These are phyloP conservation scores for Rhagoletis zephyria DNA, from an alignment of 1,140 invertebrate species.

Conservation along the genomic window DNA sequence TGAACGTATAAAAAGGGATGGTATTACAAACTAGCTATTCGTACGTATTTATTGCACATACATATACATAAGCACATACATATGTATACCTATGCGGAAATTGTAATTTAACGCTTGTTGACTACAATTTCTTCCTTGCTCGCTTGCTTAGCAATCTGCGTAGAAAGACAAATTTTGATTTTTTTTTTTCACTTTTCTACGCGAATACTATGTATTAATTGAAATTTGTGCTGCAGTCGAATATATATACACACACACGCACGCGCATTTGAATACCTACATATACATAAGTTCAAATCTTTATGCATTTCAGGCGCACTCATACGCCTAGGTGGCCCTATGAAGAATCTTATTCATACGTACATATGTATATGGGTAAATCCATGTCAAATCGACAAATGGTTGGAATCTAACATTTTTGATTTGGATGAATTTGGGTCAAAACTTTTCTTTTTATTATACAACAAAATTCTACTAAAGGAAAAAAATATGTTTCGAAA, in stretches of 20 bases:
- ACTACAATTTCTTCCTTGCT: background rate
- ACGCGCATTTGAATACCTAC: background rate
- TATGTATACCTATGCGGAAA: background rate
- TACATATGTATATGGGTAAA: too few species aligned
- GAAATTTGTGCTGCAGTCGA: conserved; percentile 8
- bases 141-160: background rate
- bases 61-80: background rate
- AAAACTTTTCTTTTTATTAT: too few species aligned
- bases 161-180: background rate
- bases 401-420: too few species aligned
- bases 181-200: background rate
- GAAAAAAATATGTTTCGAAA: too few species aligned
- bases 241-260: background rate
- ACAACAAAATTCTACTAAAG: too few species aligned
- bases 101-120: conserved; percentile 51
- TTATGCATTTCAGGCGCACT: background rate
- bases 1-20: conserved; percentile 8
- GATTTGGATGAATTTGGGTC: too few species aligned
- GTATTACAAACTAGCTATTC: background rate
- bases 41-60: too few species aligned
- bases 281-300: background rate
- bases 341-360: too few species aligned
- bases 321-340: conserved; percentile 31
- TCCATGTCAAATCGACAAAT: too few species aligned
- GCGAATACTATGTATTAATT: background rate